Base-by-base conservation (phyloP, 92 coral and sea anemone genomes). In the Phenganax marumi region DNA sequence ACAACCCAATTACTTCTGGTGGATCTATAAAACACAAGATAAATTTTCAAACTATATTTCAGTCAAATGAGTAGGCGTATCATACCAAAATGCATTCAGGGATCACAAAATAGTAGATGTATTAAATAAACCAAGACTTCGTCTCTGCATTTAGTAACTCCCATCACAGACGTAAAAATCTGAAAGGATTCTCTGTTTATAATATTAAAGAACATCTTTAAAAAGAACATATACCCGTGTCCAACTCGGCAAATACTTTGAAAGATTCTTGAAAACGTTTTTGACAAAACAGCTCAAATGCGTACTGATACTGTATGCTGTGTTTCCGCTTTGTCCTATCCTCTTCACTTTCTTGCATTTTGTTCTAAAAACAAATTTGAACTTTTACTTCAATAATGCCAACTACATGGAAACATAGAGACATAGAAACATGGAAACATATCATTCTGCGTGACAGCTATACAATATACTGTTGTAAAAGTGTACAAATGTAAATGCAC, bases 251-350 rank as follows among this genome's bases (percentile, higher is more conserved):
- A 89, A 95, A 95, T 51, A 93, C 82, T 76, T 92, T 97, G 50
- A 95, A 86, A 8, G 98, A 95, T 60, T 95, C 98, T 66, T 95
- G 93, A 91, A 95, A 95, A 78, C 97, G 85, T 87, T 92, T 95
- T 84, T 95, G 98, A 76, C 98, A 92, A 70, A 95, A 95, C 66
- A 95, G 80, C 19, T 95, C 98, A 88, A 95, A 95, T 8, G 98
- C 98, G 88, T 87, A 95, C 60, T 89, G 88, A 80, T 95, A 92
- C 91, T 95, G 97, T 12, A 95, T 95, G 25, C 86, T 87, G 68
- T 95, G 97, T 54, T 79, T 89, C 13, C 98, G 86, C 56, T 90
- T 84, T n/a, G 87, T 80, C 77, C 89, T 95, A 74, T 95, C 98
- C 11, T 82, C 33, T 33, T 84, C 88, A 24, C 93, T 92, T 82